Evolutionary conservation across 2,797 vertebrate genomes (phyloP).

Genomic region (Setipinna tenuifilis): DNA sequence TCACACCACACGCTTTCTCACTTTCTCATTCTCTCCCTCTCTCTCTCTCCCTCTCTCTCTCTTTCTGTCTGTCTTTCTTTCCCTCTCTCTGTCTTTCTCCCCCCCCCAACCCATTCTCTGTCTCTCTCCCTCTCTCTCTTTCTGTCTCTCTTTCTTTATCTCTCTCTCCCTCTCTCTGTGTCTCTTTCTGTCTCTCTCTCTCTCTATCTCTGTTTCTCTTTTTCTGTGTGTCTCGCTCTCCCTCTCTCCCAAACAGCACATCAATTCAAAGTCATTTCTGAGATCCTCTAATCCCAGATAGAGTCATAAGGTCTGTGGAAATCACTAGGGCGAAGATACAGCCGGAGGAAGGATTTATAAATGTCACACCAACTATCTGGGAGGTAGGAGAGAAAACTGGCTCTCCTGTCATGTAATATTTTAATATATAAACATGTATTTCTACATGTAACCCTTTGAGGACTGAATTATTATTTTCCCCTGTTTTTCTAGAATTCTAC

Average conservation of each 20-base stretch:
- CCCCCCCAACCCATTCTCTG: neutral
- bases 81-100: neutral
- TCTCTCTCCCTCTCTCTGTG: neutral
- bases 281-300: constrained; percentile 17
- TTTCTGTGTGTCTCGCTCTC: neutral
- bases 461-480: too few species aligned
- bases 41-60: neutral
- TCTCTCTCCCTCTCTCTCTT: neutral
- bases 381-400: neutral
- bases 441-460: too few species aligned
- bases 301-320: neutral
- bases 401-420: neutral
- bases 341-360: constrained; percentile 1
- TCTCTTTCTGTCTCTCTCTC: neutral
- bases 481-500: too few species aligned
- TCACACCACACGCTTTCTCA: neutral
- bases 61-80: neutral
- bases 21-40: neutral
- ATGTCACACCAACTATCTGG: neutral
- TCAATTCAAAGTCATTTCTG: constrained; percentile 7
- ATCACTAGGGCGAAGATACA: neutral
- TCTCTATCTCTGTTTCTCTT: neutral
- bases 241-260: neutral
- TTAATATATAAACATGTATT: neutral
- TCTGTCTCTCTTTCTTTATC: neutral